Conservation (phyloP, 2,113 vertebrate genomes). For the Pithys albifrons region DNA sequence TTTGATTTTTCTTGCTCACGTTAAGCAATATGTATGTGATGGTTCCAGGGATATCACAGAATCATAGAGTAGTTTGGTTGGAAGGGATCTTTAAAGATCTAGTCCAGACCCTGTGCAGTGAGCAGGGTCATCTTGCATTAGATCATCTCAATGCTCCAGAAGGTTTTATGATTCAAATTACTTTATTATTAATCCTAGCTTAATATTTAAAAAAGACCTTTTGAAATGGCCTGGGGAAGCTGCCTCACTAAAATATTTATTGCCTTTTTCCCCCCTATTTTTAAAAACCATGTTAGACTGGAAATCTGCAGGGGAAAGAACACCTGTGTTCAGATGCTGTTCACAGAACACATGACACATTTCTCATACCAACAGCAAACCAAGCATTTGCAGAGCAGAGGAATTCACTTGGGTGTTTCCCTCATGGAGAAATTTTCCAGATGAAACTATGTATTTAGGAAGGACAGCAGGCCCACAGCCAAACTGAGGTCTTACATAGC, state of each 20-base stretch:
- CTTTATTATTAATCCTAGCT: neutral
- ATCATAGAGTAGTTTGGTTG: neutral
- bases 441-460: neutral
- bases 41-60: neutral
- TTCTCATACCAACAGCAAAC: neutral
- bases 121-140: neutral
- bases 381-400: neutral
- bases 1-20: conserved; percentile 10
- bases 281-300: neutral
- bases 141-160: neutral
- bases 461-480: neutral
- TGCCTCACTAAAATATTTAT: neutral
- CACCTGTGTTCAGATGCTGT: neutral
- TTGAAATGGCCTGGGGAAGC: neutral
- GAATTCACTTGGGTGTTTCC: neutral
- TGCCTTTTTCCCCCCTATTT: neutral
- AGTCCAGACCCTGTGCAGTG: neutral
- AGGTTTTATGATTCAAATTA: conserved; percentile 3
- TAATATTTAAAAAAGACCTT: neutral
- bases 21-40: neutral
- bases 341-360: neutral
- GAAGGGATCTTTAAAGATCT: neutral
- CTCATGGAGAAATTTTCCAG: neutral
- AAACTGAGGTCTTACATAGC: neutral
- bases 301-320: neutral